These are phyloP conservation scores for Ophraella communa DNA, from an alignment of 2,888 invertebrate species.

Conservation along the genomic window DNA sequence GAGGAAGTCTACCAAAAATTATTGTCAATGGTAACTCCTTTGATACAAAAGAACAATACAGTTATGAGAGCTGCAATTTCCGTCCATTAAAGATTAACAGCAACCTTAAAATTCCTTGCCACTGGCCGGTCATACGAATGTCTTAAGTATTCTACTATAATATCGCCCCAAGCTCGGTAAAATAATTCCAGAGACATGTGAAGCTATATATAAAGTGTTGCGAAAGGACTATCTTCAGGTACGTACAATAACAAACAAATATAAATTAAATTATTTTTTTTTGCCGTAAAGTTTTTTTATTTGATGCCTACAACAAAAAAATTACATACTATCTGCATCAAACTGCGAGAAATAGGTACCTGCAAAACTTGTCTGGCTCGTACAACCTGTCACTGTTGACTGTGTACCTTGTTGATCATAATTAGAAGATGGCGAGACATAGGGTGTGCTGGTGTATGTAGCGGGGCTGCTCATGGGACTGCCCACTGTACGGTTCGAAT, in stretches of 20 bases:
- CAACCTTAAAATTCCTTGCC: conserved; percentile 41
- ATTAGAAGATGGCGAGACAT: no score
- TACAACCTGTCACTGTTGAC: no score
- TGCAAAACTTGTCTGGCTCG: no score
- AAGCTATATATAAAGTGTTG: conserved; percentile 19
- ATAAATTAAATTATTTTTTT: no score
- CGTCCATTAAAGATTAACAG: conserved; percentile 38
- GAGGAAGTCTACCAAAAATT: conserved; percentile 34
- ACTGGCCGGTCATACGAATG: conserved; percentile 44
- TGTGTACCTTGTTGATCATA: no score
- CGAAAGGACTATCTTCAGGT: conserved; percentile 14
- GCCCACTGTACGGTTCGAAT: no score
- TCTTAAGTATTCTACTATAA: conserved; percentile 43
- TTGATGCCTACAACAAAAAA: no score
- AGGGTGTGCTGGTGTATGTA: no score
- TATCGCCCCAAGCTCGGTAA: conserved; percentile 43
- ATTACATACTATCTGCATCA: no score
- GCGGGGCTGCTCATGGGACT: no score
- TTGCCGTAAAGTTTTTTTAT: no score
- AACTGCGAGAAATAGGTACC: no score
- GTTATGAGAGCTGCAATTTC: conserved; percentile 38
- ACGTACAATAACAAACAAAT: not conserved
- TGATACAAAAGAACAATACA: conserved; percentile 33
- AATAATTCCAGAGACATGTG: conserved; percentile 45
- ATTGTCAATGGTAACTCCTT: conserved; percentile 26